These are phyloP conservation scores for Amaurobius ferox DNA, from an alignment of 2,888 invertebrate species.

Conservation along the genomic window DNA sequence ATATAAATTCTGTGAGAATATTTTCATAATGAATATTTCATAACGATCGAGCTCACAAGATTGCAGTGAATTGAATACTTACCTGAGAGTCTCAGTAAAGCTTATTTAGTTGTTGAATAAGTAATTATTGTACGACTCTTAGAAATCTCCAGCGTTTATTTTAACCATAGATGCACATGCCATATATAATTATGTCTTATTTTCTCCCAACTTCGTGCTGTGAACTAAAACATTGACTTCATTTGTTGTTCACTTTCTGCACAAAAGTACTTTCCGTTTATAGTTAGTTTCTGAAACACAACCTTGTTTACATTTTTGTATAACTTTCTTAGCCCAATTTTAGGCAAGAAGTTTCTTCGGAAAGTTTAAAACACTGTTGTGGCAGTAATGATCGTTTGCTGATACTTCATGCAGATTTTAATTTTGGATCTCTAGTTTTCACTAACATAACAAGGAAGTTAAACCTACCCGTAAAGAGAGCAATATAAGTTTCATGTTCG, in stretches of 20 bases:
- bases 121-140: too few relatives aligned
- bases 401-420: neutral
- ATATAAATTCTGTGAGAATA: too few relatives aligned
- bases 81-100: too few relatives aligned
- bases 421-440: neutral
- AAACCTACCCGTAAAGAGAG: neutral
- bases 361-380: constrained; percentile 2
- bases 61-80: too few relatives aligned
- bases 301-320: constrained; percentile 1
- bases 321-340: neutral
- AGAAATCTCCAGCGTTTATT: neutral
- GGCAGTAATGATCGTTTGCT: neutral
- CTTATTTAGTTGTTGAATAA: too few relatives aligned
- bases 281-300: neutral
- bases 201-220: neutral
- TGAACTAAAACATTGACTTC: neutral
- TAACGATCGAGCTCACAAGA: too few relatives aligned
- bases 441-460: neutral
- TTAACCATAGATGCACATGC: neutral
- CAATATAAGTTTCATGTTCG: neutral
- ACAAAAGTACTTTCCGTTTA: neutral
- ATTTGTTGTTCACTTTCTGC: neutral
- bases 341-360: neutral
- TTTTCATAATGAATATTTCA: too few relatives aligned
- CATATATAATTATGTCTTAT: neutral